Base-by-base conservation (phyloP, 2,888 invertebrate genomes). In the Noctua fimbriata region DNA sequence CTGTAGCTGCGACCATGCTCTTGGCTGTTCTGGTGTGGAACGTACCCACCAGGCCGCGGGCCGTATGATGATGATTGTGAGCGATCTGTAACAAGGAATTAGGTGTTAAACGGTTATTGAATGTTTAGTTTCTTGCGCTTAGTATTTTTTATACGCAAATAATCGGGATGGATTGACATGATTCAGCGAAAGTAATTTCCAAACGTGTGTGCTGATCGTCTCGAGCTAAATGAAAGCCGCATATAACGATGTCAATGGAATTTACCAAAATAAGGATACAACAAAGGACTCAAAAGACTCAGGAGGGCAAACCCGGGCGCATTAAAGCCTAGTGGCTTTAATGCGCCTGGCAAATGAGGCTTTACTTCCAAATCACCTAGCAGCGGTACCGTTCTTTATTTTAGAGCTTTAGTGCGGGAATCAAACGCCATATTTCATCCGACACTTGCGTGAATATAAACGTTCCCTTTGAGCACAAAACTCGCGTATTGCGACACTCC, bases 1-100 rank as follows among this genome's bases (percentile, higher is more conserved):
- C 69, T 78, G 72, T 76, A 83, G 41, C 85, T 84, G 18, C 85
- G 80, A 24, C 87, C 89, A 7, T 86, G 86, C 7, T 78, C 78
- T 24, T 85, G 85, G 49, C 0, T 82, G 52, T 85, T 77, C 41
- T 86, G 85, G 52, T 79, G 87, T 0, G 94, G 92, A 21, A 94
- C 92, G 90, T 96, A 96, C 49, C 95, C 95, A 63, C 94, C 91
- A 21, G 96, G 94, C 28, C 93, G 92, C 0, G 96, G 96, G 0
- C 96, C 96, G 87, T 87, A 95, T 0, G 95, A 94, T 0, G 87
- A 95, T 0, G 95, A 94, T 0, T 94, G 93, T 21, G 95, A 94
- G 0, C 95, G 95, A 90, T 93, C 97, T 96, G 95, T 0, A 94
- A 95, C 94, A 96, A 95, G 58, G 1, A 36, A 58, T n/a, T 0